These are phyloP conservation scores for Bradypodion ventrale DNA, from an alignment of 2,797 vertebrate genomes.

Conservation along the genomic window DNA sequence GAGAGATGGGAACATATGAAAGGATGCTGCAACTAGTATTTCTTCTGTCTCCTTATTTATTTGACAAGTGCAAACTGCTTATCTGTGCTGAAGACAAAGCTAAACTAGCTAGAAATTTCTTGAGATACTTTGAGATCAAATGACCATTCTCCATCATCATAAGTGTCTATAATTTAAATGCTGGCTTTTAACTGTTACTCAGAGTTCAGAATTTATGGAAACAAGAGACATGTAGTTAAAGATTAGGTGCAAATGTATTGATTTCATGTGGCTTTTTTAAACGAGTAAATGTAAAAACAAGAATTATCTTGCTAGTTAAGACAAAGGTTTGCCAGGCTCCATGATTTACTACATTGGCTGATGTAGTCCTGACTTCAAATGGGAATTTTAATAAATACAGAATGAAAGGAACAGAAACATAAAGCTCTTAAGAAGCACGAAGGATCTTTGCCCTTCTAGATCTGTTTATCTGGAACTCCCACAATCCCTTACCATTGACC, in stretches of 20 bases:
- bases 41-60: background rate
- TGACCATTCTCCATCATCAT: background rate
- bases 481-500: too few species aligned
- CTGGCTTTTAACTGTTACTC: background rate
- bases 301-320: background rate
- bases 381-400: too few species aligned
- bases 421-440: too few species aligned
- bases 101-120: background rate
- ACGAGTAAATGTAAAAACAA: too few species aligned
- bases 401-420: too few species aligned
- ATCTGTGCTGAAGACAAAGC: background rate
- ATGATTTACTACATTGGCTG: too few species aligned
- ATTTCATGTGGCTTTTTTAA: background rate
- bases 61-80: background rate
- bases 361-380: too few species aligned
- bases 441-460: too few species aligned
- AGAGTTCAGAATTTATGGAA: background rate
- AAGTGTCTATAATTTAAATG: background rate
- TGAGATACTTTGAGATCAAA: too few species aligned
- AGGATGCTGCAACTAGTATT: background rate
- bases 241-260: background rate
- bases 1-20: background rate
- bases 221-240: background rate
- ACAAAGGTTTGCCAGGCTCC: background rate
- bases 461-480: too few species aligned